Percentiles rank a stretch among this genome's conserved stretches.
Conservation (phyloP, 1,140 invertebrate species). For the Bilobella aurantiaca region DNA sequence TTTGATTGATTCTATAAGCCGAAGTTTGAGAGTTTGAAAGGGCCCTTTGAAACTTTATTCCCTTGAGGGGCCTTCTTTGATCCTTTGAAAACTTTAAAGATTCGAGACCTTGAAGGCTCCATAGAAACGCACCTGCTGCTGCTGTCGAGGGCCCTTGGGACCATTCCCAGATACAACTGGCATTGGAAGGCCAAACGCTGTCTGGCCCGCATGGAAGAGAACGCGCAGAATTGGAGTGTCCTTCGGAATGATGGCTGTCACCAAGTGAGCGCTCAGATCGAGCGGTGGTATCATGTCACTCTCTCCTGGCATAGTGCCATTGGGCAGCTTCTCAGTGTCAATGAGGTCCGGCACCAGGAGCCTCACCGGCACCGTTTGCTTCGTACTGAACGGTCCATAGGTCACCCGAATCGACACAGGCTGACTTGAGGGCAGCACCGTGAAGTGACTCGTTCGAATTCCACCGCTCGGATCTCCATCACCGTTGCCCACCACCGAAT, state of each 20-base stretch:
- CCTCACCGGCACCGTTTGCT: constrained; percentile 82
- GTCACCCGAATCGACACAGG: constrained; percentile 75
- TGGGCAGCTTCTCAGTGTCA: constrained; percentile 39
- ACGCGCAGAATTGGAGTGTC: constrained; percentile 77
- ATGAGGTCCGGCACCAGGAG: constrained; percentile 70
- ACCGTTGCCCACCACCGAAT: not conserved
- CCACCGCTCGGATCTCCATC: constrained; percentile 3
- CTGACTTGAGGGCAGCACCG: constrained; percentile 72
- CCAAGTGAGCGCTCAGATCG: constrained; percentile 82
- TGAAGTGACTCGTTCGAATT: constrained; percentile 52
- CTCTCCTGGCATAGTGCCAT: constrained; percentile 22
- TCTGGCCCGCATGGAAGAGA: constrained; percentile 73
- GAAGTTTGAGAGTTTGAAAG: too few relatives aligned
- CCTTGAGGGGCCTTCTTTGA: too few relatives aligned
- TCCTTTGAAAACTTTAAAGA: not conserved
- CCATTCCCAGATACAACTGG: constrained; percentile 14
- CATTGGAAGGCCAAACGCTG: constrained; percentile 38
- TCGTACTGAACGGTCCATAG: constrained; percentile 84
- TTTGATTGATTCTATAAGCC: too few relatives aligned
- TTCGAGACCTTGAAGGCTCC: not conserved
- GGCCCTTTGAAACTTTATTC: too few relatives aligned
- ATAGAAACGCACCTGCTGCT: constrained; percentile 52
- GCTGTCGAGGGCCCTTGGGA: constrained; percentile 20
- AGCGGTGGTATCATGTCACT: constrained; percentile 40
- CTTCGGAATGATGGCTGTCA: constrained; percentile 64